Evolutionary conservation across 35 echinoderm and acorn worm species (phyloP).

Genomic region (Ophiothrix spiculata): DNA sequence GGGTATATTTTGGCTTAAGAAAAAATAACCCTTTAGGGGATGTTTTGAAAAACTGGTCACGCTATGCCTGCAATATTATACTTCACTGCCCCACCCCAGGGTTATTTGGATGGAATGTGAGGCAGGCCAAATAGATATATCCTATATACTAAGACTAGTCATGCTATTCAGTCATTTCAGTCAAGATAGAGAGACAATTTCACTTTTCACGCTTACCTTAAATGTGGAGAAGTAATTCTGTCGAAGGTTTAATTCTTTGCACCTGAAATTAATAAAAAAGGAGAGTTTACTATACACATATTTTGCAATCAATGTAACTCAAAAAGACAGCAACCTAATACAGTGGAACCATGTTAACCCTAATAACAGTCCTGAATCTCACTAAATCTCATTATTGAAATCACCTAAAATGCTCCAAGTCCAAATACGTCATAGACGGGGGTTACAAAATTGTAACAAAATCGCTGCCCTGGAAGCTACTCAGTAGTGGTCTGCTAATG

Average conservation of each 20-base stretch:
- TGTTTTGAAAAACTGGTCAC: neutral
- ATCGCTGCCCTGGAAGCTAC: no score
- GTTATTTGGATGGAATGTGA: neutral
- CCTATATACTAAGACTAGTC: no score
- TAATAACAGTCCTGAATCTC: neutral
- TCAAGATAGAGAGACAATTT: neutral
- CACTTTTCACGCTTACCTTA: conserved; percentile 39
- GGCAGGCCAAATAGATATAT: no score
- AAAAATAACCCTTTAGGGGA: no score
- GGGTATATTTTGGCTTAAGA: no score
- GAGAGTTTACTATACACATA: neutral
- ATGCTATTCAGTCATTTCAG: neutral
- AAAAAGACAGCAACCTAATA: no score
- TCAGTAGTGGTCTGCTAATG: no score
- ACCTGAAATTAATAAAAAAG: conserved; percentile 45
- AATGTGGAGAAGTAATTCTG: conserved; percentile 64
- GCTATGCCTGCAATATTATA: neutral
- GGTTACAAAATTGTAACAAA: neutral
- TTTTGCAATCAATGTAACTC: neutral
- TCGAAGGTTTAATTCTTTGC: conserved; percentile 59
- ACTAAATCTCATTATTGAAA: neutral
- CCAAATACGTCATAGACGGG: neutral
- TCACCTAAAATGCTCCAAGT: neutral
- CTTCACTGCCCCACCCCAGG: neutral
- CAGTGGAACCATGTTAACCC: neutral